Percentiles rank a stretch among this genome's conserved stretches.
Conservation (phyloP, 2,113 vertebrate genomes). For the Oncorhynchus nerka region DNA sequence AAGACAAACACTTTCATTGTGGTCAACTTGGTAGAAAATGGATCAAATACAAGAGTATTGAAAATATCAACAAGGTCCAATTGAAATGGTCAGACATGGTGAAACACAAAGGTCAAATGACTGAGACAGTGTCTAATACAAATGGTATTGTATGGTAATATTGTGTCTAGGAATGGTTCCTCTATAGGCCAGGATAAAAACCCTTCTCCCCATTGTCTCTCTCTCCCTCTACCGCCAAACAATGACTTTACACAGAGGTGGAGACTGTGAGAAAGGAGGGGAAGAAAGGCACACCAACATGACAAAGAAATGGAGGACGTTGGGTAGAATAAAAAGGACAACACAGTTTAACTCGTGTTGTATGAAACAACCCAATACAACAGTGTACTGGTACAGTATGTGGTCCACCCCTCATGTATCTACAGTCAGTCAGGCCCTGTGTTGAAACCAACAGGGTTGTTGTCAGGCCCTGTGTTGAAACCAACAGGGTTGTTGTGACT, state of each 20-base stretch:
- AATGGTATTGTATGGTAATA: conserved; percentile 17
- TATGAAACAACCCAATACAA: neutral
- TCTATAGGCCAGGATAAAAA: neutral
- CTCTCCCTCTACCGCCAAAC: neutral
- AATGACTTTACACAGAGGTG: neutral
- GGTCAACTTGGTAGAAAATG: conserved; percentile 37
- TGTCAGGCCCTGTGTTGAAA: neutral
- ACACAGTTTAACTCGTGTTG: neutral
- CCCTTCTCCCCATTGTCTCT: neutral
- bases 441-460: neutral
- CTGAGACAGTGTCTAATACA: conserved; percentile 26
- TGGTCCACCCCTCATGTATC: neutral
- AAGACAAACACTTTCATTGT: neutral
- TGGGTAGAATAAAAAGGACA: no score
- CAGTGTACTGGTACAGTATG: neutral
- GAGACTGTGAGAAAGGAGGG: neutral
- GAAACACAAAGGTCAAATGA: neutral
- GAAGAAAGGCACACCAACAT: neutral
- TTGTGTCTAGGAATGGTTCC: conserved; percentile 10
- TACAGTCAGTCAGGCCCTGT: neutral
- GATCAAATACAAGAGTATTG: conserved; percentile 2
- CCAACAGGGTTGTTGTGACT: neutral
- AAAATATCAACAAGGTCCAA: conserved; percentile 29
- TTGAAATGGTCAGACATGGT: conserved; percentile 30
- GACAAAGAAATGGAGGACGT: no score